phyloP scores from a whole-genome alignment of 2,797 vertebrate genomes.

The Odontamblyopus rebecca region DNA sequence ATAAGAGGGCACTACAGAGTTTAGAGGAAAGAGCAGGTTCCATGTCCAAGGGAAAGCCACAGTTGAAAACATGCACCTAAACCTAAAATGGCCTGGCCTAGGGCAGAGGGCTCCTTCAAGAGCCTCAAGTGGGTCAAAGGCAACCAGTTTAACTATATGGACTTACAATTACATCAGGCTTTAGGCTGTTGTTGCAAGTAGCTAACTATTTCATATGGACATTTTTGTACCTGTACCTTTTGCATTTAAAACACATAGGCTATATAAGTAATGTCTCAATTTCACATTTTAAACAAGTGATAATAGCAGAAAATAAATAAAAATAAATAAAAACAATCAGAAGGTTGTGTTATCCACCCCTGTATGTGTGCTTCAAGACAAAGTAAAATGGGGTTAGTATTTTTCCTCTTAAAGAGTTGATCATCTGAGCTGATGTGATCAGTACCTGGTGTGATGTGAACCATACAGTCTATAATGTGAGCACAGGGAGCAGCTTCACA shows the following conservation, averaged over 20 bases:
- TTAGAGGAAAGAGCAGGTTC: not conserved
- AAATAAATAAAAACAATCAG: no score
- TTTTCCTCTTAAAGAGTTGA: constrained; percentile 20
- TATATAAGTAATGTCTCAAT: no score
- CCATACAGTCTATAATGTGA: constrained; percentile 31
- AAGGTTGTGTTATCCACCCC: not conserved
- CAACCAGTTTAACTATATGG: no score
- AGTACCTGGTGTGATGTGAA: constrained; percentile 47
- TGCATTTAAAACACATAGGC: no score
- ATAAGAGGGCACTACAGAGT: no score
- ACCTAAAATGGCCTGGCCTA: no score
- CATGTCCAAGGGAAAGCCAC: not conserved
- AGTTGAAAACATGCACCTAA: not conserved
- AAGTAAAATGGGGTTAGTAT: not conserved
- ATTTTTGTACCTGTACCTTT: no score
- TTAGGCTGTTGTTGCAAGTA: not conserved
- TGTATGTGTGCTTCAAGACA: not conserved
- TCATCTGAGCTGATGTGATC: constrained; percentile 51
- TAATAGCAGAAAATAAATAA: no score
- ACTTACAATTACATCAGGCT: not conserved
- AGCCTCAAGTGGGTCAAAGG: no score
- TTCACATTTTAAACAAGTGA: no score
- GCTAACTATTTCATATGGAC: not conserved
- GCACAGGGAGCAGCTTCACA: constrained; percentile 61
- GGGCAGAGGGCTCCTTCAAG: no score